Percentiles rank a stretch among this genome's conserved stretches.
phyloP scores from a whole-genome alignment of 1,140 invertebrate genomes.

The Dendrolimus kikuchii region DNA sequence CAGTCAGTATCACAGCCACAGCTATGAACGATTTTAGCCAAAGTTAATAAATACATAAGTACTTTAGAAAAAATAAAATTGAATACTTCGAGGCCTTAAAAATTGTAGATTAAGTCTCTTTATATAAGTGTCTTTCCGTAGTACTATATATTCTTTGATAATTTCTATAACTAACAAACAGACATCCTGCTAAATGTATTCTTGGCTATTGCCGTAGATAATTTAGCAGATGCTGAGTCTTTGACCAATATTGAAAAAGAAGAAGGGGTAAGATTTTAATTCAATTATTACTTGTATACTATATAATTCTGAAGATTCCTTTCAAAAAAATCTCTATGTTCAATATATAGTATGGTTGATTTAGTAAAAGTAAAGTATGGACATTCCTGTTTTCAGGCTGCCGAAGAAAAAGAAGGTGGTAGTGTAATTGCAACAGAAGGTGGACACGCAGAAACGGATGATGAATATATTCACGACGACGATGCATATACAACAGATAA shows the following conservation, averaged over 20 bases:
- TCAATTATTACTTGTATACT: slow-evolving; percentile 1
- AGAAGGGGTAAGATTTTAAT: slow-evolving; percentile 71
- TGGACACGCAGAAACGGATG: slow-evolving; percentile 74
- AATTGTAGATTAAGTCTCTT: too few species aligned
- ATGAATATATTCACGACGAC: slow-evolving; percentile 80
- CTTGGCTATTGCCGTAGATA: slow-evolving; percentile 99
- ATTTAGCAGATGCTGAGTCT: slow-evolving; percentile 98
- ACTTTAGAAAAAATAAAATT: background rate
- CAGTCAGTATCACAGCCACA: too few species aligned
- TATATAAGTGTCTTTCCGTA: too few species aligned
- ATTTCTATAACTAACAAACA: slow-evolving; percentile 37
- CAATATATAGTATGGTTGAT: background rate
- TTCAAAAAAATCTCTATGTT: background rate
- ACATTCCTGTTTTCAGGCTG: slow-evolving; percentile 28
- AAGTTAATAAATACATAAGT: background rate
- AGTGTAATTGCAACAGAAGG: slow-evolving; percentile 40
- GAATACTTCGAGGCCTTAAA: background rate
- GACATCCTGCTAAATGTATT: slow-evolving; percentile 99
- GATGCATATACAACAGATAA: slow-evolving; percentile 77
- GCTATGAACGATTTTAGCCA: too few species aligned
- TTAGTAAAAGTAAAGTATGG: background rate
- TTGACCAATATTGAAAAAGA: slow-evolving; percentile 90
- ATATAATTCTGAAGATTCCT: background rate
- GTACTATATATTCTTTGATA: too few species aligned
- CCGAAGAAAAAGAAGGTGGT: slow-evolving; percentile 52